phyloP scores from a whole-genome alignment of 2,888 invertebrate genomes.

The Glyphotaelius pellucidus region DNA sequence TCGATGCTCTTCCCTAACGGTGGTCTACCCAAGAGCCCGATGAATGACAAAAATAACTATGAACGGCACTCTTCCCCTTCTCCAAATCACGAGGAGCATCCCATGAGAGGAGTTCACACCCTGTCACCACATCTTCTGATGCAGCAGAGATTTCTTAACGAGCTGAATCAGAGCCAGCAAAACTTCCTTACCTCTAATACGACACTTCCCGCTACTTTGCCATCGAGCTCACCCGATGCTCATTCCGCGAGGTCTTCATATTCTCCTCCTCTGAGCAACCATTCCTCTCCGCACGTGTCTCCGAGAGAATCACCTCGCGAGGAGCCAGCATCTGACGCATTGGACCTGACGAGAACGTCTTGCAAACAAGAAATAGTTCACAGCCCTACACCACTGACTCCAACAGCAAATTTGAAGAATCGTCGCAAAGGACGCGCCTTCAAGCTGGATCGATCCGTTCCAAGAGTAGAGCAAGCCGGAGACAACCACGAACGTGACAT shows the following conservation, averaged over 20 bases:
- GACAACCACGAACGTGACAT: conserved; percentile 75
- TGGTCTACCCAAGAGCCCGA: conserved; percentile 71
- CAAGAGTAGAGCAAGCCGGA: conserved; percentile 73
- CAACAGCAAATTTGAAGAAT: conserved; percentile 77
- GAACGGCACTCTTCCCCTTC: conserved; percentile 68
- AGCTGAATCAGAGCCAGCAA: conserved; percentile 69
- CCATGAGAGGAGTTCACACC: conserved; percentile 44
- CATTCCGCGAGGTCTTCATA: conserved; percentile 53
- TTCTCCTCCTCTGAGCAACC: conserved; percentile 44
- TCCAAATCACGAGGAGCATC: conserved; percentile 66
- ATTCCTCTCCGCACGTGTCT: conserved; percentile 27
- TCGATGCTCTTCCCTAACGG: conserved; percentile 76
- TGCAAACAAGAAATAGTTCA: conserved; percentile 72
- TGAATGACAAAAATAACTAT: conserved; percentile 73
- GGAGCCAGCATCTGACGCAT: conserved; percentile 73
- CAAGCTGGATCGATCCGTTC: conserved; percentile 83
- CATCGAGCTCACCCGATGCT: conserved; percentile 46
- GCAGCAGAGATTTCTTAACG: conserved; percentile 72
- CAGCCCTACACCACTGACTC: conserved; percentile 71
- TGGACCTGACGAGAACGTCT: conserved; percentile 79
- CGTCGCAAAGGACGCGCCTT: conserved; percentile 92
- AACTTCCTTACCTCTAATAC: conserved; percentile 63
- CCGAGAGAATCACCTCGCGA: conserved; percentile 22
- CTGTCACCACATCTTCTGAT: conserved; percentile 67
- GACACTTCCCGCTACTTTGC: conserved; percentile 58